Evolutionary conservation across 2,113 vertebrate genomes (phyloP).

Genomic region (Bos indicus): DNA sequence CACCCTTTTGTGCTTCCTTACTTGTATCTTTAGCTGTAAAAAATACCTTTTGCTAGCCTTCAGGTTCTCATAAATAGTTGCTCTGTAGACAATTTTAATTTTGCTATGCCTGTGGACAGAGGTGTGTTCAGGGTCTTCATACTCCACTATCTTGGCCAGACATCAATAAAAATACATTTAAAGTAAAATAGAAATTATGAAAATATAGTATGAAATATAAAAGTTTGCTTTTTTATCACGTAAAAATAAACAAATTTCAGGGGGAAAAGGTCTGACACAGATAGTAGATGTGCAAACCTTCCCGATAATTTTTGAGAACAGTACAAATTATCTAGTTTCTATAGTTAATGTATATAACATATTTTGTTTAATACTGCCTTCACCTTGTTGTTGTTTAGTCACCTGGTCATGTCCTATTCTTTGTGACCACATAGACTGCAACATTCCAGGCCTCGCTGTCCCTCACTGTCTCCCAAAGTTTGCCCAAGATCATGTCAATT

Average conservation of each 20-base stretch:
- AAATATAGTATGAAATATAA: background rate
- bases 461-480: too few relatives aligned
- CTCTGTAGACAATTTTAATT: background rate
- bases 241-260: too few relatives aligned
- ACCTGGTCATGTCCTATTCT: too few relatives aligned
- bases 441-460: too few relatives aligned
- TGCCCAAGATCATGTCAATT: too few relatives aligned
- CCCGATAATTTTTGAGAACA: accelerated
- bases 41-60: background rate
- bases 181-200: background rate
- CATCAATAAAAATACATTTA: background rate
- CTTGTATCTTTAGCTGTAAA: background rate
- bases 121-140: background rate
- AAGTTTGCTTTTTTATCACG: background rate
- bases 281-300: too few relatives aligned
- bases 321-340: too few relatives aligned
- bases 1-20: background rate
- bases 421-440: too few relatives aligned
- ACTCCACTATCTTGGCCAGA: background rate
- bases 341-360: too few relatives aligned
- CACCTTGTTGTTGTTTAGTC: too few relatives aligned
- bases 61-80: background rate
- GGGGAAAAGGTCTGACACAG: too few relatives aligned
- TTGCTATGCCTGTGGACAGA: background rate
- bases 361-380: too few relatives aligned